phyloP scores from a whole-genome alignment of 2,888 invertebrate species.

The Trichogramma evanescens region DNA sequence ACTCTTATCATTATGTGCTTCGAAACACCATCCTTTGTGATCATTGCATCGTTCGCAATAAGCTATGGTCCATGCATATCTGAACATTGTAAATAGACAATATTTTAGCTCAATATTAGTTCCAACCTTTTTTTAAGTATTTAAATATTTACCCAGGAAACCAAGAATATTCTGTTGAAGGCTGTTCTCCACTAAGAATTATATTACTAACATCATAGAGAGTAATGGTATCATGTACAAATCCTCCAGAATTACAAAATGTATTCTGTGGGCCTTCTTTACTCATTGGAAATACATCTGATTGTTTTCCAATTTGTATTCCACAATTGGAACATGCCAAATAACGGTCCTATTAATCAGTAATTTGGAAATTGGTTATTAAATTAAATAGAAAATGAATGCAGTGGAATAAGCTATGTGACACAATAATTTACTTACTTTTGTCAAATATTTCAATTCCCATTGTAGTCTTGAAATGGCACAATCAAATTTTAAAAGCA shows the following conservation, averaged over 20 bases:
- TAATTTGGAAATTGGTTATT: too few relatives aligned
- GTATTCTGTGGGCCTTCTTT: constrained; percentile 72
- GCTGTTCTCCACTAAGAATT: constrained; percentile 48
- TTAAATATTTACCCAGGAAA: constrained; percentile 63
- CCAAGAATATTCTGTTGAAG: constrained; percentile 73
- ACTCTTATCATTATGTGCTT: constrained; percentile 52
- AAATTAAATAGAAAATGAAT: too few relatives aligned
- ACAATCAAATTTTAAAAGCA: constrained; percentile 60
- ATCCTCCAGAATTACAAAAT: constrained; percentile 73
- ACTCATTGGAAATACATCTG: constrained; percentile 73
- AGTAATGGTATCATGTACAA: constrained; percentile 75
- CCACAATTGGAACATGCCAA: constrained; percentile 53
- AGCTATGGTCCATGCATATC: constrained; percentile 76
- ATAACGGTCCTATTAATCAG: constrained; percentile 28
- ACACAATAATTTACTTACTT: constrained; percentile 36
- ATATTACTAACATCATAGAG: constrained; percentile 53
- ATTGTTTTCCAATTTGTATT: constrained; percentile 54
- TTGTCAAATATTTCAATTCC: constrained; percentile 50
- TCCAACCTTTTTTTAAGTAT: constrained; percentile 2
- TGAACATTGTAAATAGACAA: constrained; percentile 33
- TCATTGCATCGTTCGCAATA: constrained; percentile 59
- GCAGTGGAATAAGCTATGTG: too few relatives aligned
- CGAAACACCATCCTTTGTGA: constrained; percentile 78
- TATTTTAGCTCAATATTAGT: not conserved
- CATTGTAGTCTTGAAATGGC: constrained; percentile 60